Base-by-base conservation (phyloP, 2,797 vertebrate species). In the Scyliorhinus canicula region DNA sequence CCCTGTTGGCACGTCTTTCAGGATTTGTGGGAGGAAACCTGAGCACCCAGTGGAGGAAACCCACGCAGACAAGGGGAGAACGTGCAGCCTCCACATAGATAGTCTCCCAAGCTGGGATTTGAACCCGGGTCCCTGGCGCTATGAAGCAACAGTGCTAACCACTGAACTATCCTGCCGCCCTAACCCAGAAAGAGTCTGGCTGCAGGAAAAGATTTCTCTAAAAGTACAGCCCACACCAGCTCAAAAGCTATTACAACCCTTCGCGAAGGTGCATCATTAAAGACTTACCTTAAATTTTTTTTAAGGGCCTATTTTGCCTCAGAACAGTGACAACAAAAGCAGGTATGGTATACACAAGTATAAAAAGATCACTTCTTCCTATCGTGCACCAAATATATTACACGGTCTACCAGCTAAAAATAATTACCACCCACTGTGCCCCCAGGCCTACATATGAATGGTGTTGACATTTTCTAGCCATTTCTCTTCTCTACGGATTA, bases 391-490 rank as follows among this genome's bases (percentile, higher is more conserved):
- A 69, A 69, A 94, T 69, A 65, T 94, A 74, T 94, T 94, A 74
- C 93, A 94, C 3, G 93, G 65, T 94, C 67, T 71, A 74, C 67
- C 93, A 74, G 67, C 67, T 74, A 94, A 94, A 94, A 71, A 94
- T 94, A 94, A 94, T 94, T 94, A 71, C 93, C 93, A 94, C 44
- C 47, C 93, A 94, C 93, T 21, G 47, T 74, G 88, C 88, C 67
- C 19, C 31, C 47, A 12, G 93, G 93, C 93, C 28, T 52, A 65
- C 67, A 74, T 47, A 94, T 74, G 65, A 94, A 94, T 71, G 93
- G 67, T 69, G 65, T 71, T 94, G 93, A 94, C 93, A 71, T 94
- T 94, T 71, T 94, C 28, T 52, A 52, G 4, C 44, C 60, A 91
- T 91, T 91, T 91, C 88, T 65, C 88, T 57, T 88, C 63, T 50